phyloP scores from a whole-genome alignment of 1,140 invertebrate species.

The Mycetomoellerius zeteki region DNA sequence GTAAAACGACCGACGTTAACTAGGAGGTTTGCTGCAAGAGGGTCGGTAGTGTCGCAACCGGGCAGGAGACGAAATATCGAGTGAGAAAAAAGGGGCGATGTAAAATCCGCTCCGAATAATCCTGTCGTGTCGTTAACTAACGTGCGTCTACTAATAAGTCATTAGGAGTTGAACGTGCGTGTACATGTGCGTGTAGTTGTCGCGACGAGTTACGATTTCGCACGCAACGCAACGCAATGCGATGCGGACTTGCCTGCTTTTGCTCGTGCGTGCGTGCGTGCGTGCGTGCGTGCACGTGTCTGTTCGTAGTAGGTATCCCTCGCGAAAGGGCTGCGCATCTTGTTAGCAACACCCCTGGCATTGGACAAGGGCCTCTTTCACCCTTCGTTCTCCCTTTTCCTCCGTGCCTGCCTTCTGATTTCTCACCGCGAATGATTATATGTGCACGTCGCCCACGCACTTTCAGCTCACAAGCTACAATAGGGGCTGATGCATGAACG shows the following conservation, averaged over 20 bases:
- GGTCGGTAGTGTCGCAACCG: conserved; percentile 15
- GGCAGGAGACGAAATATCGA: conserved; percentile 25
- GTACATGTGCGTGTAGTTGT: conserved; percentile 18
- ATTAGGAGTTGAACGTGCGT: conserved; percentile 79
- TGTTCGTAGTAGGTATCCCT: conserved; percentile 71
- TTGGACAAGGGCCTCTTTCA: conserved; percentile 85
- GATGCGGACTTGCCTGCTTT: conserved; percentile 61
- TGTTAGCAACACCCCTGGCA: conserved; percentile 87
- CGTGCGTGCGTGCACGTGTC: conserved; percentile 57
- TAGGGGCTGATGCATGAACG: conserved; percentile 59
- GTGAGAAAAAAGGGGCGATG: conserved; percentile 50
- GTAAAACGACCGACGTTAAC: conserved; percentile 21
- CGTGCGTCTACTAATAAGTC: conserved; percentile 84
- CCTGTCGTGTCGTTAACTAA: conserved; percentile 81
- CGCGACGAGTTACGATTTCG: conserved; percentile 73
- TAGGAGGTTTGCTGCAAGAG: background rate
- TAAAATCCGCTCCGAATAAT: conserved; percentile 70
- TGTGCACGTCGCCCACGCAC: conserved; percentile 12
- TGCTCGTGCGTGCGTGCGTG: conserved; percentile 33
- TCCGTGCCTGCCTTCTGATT: conserved; percentile 16
- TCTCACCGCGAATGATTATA: conserved; percentile 28
- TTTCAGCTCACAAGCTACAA: conserved; percentile 39
- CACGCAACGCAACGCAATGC: conserved; percentile 65
- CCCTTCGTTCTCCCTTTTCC: conserved; percentile 57
- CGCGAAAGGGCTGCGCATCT: conserved; percentile 80